Conservation (phyloP, 2,797 vertebrate species). For the Podarcis lilfordi region DNA sequence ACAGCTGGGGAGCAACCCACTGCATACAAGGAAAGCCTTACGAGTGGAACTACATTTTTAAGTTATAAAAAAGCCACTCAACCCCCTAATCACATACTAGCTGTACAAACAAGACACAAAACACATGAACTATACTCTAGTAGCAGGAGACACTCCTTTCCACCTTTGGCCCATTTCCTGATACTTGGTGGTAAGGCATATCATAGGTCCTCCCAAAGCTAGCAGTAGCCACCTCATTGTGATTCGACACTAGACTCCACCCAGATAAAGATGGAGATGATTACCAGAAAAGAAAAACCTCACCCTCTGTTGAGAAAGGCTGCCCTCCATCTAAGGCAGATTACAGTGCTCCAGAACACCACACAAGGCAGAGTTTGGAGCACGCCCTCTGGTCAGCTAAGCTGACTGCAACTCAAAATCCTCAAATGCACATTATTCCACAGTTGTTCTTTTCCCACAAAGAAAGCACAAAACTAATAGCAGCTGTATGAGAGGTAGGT, state of each 20-base stretch:
- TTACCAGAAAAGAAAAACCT: conserved; percentile 3
- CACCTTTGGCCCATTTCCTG: background rate
- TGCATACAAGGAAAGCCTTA: background rate
- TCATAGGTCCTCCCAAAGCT: background rate
- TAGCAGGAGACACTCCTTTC: background rate
- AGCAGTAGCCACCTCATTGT: background rate
- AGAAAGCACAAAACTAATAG: background rate
- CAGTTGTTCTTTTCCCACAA: background rate
- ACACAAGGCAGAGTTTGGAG: background rate
- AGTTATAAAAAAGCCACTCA: background rate
- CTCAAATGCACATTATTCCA: background rate
- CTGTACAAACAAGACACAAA: background rate
- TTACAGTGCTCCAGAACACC: background rate
- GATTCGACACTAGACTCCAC: background rate
- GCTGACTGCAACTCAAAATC: background rate
- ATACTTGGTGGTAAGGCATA: background rate
- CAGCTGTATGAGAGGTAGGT: background rate
- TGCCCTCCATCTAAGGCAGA: background rate
- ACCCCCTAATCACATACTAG: background rate
- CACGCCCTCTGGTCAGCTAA: background rate
- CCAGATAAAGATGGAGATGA: conserved; percentile 4
- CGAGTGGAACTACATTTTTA: background rate
- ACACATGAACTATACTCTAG: background rate
- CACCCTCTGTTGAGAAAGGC: conserved; percentile 1
- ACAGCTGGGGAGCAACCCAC: background rate